Evolutionary conservation across 1,140 invertebrate species (phyloP).

Genomic region (Magallana ariakensis): DNA sequence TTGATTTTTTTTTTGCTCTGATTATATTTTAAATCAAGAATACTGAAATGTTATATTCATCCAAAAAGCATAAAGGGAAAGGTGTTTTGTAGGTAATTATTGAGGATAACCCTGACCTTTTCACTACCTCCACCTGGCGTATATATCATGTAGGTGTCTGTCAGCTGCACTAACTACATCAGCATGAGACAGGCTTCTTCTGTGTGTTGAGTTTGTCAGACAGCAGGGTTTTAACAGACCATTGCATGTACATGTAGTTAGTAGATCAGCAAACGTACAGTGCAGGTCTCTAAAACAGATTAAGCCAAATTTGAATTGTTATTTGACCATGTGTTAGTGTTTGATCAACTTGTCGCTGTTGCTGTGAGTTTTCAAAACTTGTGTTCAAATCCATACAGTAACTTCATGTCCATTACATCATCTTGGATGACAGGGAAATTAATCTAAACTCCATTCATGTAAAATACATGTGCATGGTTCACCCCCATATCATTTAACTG

Average conservation of each 20-base stretch:
- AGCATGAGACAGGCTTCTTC: conserved; percentile 2
- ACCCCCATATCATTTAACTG: neutral
- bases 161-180: conserved; percentile 11
- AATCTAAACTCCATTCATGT: neutral
- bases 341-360: neutral
- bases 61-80: neutral
- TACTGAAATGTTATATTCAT: neutral
- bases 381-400: neutral
- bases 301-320: neutral
- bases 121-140: conserved; percentile 13
- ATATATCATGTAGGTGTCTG: conserved; percentile 36
- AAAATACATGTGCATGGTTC: neutral
- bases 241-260: neutral
- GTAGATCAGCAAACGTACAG: neutral
- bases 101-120: conserved; percentile 18
- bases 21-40: too few relatives aligned
- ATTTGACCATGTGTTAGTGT: neutral
- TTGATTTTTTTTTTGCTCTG: too few relatives aligned
- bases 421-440: neutral
- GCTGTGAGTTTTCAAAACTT: neutral
- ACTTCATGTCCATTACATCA: neutral
- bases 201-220: conserved; percentile 5
- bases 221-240: neutral
- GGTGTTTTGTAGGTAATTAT: conserved; percentile 31
- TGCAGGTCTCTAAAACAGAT: neutral